Evolutionary conservation across 2,797 vertebrate species (phyloP).

Genomic region (Coracias cyanogaster): DNA sequence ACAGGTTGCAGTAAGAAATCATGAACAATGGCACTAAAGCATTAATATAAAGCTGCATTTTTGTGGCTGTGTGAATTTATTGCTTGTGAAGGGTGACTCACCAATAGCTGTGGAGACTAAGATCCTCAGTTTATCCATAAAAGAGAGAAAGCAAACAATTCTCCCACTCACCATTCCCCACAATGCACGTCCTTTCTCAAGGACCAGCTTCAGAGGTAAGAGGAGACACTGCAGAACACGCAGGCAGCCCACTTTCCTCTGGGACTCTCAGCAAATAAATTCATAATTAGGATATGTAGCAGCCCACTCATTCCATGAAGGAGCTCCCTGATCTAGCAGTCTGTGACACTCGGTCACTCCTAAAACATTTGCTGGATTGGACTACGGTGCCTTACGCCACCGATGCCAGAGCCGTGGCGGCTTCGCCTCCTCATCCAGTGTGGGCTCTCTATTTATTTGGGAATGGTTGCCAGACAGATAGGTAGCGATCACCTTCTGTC

Average conservation of each 20-base stretch:
- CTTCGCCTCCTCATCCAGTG: not conserved
- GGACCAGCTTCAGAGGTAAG: not conserved
- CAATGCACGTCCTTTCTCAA: not conserved
- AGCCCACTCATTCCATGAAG: not conserved
- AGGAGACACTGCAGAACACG: not conserved
- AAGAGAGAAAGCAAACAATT: not conserved
- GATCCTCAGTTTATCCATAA: not conserved
- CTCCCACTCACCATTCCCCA: not conserved
- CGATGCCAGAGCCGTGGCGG: fast-evolving
- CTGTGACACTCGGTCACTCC: not conserved
- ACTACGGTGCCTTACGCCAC: fast-evolving
- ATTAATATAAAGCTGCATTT: slow-evolving; percentile 6
- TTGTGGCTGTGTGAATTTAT: slow-evolving; percentile 27
- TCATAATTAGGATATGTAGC: not conserved
- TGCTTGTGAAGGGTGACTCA: slow-evolving; percentile 13
- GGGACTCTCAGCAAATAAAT: not conserved
- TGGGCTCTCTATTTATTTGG: not conserved
- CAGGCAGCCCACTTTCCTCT: not conserved
- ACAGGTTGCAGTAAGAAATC: not conserved
- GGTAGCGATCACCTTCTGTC: not conserved
- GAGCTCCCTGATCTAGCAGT: not conserved
- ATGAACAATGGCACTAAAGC: not conserved
- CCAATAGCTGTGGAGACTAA: not conserved
- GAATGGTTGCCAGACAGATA: not conserved
- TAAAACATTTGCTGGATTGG: not conserved